Evolutionary conservation across 2,113 vertebrate species (phyloP).

Genomic region (Brachionichthys hirsutus): DNA sequence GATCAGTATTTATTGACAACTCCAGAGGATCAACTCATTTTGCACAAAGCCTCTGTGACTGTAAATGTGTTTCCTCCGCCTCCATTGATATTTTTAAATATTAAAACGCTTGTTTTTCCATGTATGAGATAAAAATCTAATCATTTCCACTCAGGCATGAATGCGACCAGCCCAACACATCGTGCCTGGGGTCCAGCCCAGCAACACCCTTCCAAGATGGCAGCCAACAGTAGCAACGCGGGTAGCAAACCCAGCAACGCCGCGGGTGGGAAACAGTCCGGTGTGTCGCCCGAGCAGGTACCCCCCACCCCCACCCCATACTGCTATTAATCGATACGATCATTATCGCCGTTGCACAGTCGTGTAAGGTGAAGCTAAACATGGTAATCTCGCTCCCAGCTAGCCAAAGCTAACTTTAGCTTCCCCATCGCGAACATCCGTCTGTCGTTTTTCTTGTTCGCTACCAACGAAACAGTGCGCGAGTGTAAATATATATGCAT

Average conservation of each 20-base stretch:
- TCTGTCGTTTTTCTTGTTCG: neutral
- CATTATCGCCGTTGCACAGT: fast-evolving
- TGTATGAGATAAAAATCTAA: neutral
- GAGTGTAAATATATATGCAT: neutral
- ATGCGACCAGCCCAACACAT: neutral
- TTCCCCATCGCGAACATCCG: conserved; percentile 16
- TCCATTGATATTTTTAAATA: no score
- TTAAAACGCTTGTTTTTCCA: neutral
- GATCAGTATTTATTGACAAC: no score
- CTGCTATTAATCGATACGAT: fast-evolving
- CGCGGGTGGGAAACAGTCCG: conserved; percentile 68
- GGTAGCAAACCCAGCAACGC: conserved; percentile 63
- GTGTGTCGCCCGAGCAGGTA: conserved; percentile 79
- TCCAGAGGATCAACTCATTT: no score
- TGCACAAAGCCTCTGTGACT: no score
- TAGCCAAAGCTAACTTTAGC: conserved; percentile 53
- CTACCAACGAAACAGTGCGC: neutral
- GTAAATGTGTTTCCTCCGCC: no score
- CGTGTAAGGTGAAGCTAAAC: neutral
- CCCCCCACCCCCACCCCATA: fast-evolving
- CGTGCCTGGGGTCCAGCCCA: conserved; percentile 33
- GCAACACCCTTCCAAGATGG: conserved; percentile 78
- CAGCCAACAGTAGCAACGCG: conserved; percentile 79
- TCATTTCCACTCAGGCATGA: conserved; percentile 46
- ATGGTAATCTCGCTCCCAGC: neutral